Conservation (phyloP, 2,113 vertebrate species). For the Chloroceryle aenea region DNA sequence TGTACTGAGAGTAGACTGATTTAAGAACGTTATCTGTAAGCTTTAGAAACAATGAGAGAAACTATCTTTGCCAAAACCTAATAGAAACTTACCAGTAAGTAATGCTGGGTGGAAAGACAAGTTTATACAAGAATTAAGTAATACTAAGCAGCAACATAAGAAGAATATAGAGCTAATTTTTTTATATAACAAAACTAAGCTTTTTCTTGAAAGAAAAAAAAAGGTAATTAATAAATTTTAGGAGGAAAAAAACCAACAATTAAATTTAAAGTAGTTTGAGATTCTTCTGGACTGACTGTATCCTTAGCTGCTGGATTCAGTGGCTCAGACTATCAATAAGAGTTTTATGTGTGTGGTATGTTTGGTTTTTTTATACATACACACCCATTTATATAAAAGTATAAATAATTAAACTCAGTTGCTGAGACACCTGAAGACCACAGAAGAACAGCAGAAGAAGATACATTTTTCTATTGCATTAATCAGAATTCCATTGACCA, state of each 20-base stretch:
- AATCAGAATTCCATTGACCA: neutral
- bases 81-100: neutral
- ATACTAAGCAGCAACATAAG: neutral
- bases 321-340: neutral
- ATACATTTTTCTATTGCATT: neutral
- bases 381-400: rapidly evolving
- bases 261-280: neutral
- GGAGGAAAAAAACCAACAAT: rapidly evolving
- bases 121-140: neutral
- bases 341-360: neutral
- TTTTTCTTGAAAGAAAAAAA: neutral
- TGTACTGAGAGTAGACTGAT: neutral
- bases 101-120: neutral
- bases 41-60: neutral
- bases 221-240: neutral
- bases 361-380: neutral
- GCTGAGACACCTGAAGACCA: neutral
- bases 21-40: neutral
- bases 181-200: neutral
- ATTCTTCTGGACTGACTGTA: neutral
- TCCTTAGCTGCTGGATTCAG: neutral
- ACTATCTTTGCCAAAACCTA: neutral
- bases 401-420: neutral
- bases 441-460: neutral
- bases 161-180: neutral